A percentile compares a stretch with the other conserved stretches of the same genome.
Conservation (phyloP, 2,797 vertebrate species). For the Sebastes matsubarae region DNA sequence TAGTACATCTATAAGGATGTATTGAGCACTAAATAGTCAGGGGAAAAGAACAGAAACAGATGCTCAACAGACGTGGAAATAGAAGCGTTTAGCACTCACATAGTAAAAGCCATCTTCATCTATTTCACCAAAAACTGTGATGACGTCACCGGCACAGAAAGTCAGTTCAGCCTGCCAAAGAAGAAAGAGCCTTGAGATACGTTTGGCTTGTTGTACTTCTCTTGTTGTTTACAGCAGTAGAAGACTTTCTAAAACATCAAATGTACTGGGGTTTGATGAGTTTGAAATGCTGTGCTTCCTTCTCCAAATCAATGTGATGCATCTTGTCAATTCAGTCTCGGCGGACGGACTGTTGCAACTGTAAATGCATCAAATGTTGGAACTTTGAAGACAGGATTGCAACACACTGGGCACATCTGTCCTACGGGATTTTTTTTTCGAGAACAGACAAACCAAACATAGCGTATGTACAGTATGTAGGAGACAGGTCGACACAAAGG, state of each 20-base stretch:
- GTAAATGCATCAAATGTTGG: conserved; percentile 72
- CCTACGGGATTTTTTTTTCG: conserved; percentile 29
- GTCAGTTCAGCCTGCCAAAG: conserved; percentile 91
- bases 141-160: conserved; percentile 97
- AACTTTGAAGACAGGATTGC: conserved; percentile 69
- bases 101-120: conserved; percentile 99
- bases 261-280: conserved; percentile 47
- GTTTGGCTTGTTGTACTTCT: background rate
- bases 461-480: conserved; percentile 48
- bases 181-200: conserved; percentile 28
- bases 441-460: conserved; percentile 69
- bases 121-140: conserved; percentile 95
- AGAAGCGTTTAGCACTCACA: conserved; percentile 81
- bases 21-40: no score
- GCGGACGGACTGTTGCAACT: conserved; percentile 54
- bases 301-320: conserved; percentile 75
- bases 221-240: background rate
- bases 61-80: background rate
- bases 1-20: background rate
- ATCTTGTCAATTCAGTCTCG: conserved; percentile 64
- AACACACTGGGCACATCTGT: conserved; percentile 56
- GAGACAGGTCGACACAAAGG: conserved; percentile 64
- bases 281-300: conserved; percentile 71
- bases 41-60: background rate
- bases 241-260: conserved; percentile 44